Conservation (phyloP, 2,797 vertebrate genomes). For the Somateria mollissima region DNA sequence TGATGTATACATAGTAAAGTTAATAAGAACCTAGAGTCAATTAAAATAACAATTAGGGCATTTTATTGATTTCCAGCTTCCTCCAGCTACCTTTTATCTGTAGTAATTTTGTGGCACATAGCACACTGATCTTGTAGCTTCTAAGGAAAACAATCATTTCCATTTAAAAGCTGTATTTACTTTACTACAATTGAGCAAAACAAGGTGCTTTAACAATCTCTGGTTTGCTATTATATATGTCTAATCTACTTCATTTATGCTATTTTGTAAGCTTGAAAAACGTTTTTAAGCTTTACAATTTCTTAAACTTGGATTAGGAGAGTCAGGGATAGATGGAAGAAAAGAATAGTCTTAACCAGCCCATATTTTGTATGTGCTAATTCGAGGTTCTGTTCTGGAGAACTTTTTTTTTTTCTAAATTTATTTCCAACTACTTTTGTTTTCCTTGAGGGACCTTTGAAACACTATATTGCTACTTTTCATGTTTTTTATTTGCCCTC, state of each 20-base stretch:
- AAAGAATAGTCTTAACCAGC: constrained; percentile 11
- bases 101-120: constrained; percentile 12
- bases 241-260: constrained; percentile 25
- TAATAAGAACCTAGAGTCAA: constrained; percentile 43
- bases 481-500: constrained; percentile 87
- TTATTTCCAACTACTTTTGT: constrained; percentile 84
- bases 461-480: constrained; percentile 87
- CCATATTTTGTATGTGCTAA: constrained; percentile 57
- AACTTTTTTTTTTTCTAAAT: constrained; percentile 74
- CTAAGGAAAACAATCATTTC: constrained; percentile 5
- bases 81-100: constrained; percentile 24
- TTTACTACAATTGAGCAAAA: constrained; percentile 31
- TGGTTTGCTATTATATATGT: constrained; percentile 37
- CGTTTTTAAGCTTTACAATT: constrained; percentile 66
- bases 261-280: constrained; percentile 45
- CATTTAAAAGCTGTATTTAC: background rate
- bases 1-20: background rate
- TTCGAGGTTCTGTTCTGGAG: constrained; percentile 68
- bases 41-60: constrained; percentile 47
- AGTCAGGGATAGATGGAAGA: background rate
- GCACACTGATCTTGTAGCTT: background rate
- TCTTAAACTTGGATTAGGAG: constrained; percentile 52
- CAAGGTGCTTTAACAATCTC: constrained; percentile 48
- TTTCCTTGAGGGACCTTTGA: constrained; percentile 85
- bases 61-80: constrained; percentile 39